Percentiles rank a stretch among this genome's conserved stretches.
phyloP scores from a whole-genome alignment of 2,113 vertebrate species.

The Procapra przewalskii region DNA sequence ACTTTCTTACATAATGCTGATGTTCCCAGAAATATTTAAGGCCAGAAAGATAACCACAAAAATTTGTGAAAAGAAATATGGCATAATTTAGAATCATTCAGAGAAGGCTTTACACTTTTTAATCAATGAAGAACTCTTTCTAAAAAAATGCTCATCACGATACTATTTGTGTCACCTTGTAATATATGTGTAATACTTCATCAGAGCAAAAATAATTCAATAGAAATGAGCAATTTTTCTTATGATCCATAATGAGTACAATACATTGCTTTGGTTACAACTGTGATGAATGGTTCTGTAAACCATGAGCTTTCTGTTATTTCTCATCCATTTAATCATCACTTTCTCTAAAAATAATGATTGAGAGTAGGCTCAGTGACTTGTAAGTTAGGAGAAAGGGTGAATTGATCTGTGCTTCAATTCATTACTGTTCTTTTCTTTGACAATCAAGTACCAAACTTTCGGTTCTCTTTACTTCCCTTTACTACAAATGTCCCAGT shows the following conservation, averaged over 20 bases:
- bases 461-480: not conserved
- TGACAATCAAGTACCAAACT: not conserved
- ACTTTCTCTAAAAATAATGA: not conserved
- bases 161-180: not conserved
- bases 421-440: not conserved
- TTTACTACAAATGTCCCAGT: not conserved
- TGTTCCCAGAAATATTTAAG: not conserved
- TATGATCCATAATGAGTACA: slow-evolving; percentile 14
- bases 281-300: not conserved
- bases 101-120: not conserved
- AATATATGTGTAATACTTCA: slow-evolving; percentile 22
- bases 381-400: not conserved
- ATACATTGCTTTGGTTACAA: slow-evolving; percentile 15
- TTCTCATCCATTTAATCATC: not conserved
- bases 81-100: not conserved
- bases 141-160: not conserved
- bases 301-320: not conserved
- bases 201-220: not conserved
- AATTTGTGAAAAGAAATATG: not conserved
- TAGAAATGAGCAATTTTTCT: not conserved
- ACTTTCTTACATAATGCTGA: not conserved
- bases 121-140: not conserved
- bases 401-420: not conserved
- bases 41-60: not conserved
- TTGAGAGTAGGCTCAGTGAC: not conserved